phyloP scores from a whole-genome alignment of 2,113 vertebrate genomes.

The Dicentrarchus labrax region DNA sequence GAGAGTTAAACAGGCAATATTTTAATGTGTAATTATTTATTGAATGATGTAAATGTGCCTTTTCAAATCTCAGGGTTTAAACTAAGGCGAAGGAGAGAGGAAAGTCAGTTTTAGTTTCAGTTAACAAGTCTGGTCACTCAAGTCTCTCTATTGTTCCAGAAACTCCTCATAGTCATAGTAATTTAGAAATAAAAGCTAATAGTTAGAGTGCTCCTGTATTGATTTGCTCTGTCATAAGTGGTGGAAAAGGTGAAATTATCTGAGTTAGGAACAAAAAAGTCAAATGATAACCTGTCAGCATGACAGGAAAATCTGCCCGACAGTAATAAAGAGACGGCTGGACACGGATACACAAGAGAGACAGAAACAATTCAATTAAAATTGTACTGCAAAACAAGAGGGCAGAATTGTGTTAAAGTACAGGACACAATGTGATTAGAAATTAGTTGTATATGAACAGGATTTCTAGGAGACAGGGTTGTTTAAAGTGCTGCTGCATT shows the following conservation, averaged over 20 bases:
- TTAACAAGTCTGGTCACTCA: not conserved
- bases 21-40: not conserved
- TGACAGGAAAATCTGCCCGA: constrained; percentile 22
- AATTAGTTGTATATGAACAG: not conserved
- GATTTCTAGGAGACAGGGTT: not conserved
- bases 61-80: not conserved
- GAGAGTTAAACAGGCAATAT: not conserved
- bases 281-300: constrained; percentile 46
- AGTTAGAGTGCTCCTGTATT: constrained; percentile 27
- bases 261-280: constrained; percentile 40
- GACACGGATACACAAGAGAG: not conserved
- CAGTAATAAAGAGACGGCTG: not conserved
- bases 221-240: constrained; percentile 37
- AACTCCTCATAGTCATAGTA: not conserved
- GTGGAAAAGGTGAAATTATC: constrained; percentile 37
- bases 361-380: constrained; percentile 1
- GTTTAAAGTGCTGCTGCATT: not conserved
- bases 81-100: not conserved
- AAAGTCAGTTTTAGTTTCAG: constrained; percentile 6
- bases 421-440: not conserved
- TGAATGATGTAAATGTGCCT: not conserved
- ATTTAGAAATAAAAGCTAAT: constrained; percentile 24
- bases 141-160: constrained; percentile 13
- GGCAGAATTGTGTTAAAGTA: not conserved
- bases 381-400: constrained; percentile 1